Evolutionary conservation across 1,140 invertebrate species (phyloP), one percentile per base, ranked within the genome.

Genomic region (Drosophila hydei): DNA sequence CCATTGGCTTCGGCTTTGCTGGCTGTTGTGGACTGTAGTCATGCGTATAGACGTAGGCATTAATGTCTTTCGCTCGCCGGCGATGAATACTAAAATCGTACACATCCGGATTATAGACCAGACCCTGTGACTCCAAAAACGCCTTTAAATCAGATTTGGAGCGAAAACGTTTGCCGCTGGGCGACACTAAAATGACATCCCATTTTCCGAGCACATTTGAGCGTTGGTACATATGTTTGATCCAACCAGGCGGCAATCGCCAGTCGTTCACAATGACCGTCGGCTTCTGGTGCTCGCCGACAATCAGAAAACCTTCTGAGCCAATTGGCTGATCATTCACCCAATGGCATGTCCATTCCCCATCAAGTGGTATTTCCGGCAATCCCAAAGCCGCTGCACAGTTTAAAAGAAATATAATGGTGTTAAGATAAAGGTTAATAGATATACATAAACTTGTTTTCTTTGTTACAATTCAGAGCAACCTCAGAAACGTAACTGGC

Each of bases 181-280:
- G 94, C 56, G 94, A 95, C 62, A 96, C 92, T 67, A 96, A 93
- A 63, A 96, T 94, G 7, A 96, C 95, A 90, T 96, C 95, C 96
- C 96, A 97, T 90, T 96, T 96, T 5, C 95, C 95, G 11, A 95
- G 94, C 3, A 95, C 95, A 69, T 93, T 92, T 60, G 93, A 94
- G 42, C 95, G 92, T 77, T 95, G 94, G 2, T 95, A 94, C 85
- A 96, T 94, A 84, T 96, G 95, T 90, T 96, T 96, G 1, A 93
- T 93, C 96, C 96, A 97, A 4, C 95, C 95, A 2, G 92, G 79
- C 1, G 95, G 95, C 74, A 97, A 84, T 52, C 95, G 92, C 68
- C 94, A 94, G 91, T 96, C 96, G 63, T 94, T 92, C 11, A 96
- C 95, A 90, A 95, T 93, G 38, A 94, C 93, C 1, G 94, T 94